Conservation (phyloP, 1,140 invertebrate species). For the Solenopsis fugax region DNA sequence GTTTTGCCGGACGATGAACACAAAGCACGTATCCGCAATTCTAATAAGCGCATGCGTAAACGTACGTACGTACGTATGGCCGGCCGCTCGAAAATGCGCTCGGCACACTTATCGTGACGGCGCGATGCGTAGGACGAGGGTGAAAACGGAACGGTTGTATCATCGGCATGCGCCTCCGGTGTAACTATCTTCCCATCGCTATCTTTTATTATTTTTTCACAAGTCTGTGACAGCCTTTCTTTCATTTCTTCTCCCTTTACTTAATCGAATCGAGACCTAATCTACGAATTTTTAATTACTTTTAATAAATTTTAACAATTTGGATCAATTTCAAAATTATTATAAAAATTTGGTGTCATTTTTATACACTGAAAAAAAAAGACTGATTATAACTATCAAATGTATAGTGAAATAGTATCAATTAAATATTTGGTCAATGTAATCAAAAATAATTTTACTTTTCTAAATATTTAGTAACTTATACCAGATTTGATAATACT, state of each 20-base stretch:
- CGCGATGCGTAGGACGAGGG: conserved; percentile 43
- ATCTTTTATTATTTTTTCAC: conserved; percentile 28
- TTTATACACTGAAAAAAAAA: no score
- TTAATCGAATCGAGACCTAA: neutral
- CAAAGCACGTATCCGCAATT: conserved; percentile 81
- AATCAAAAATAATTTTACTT: no score
- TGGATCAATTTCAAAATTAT: neutral
- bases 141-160: conserved; percentile 74
- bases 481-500: no score
- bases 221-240: neutral
- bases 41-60: conserved; percentile 76
- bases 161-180: conserved; percentile 74
- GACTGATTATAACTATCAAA: no score
- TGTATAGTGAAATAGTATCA: no score
- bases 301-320: neutral
- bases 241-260: neutral
- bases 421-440: no score
- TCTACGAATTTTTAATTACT: neutral
- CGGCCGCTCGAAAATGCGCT: conserved; percentile 65
- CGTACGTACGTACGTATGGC: conserved; percentile 58
- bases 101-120: conserved; percentile 16
- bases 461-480: no score
- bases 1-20: conserved; percentile 84
- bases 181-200: conserved; percentile 48
- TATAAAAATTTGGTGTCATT: neutral